Evolutionary conservation across 2,113 vertebrate species (phyloP), one percentile per base, ranked within the genome.

Genomic region (Setophaga petechia): DNA sequence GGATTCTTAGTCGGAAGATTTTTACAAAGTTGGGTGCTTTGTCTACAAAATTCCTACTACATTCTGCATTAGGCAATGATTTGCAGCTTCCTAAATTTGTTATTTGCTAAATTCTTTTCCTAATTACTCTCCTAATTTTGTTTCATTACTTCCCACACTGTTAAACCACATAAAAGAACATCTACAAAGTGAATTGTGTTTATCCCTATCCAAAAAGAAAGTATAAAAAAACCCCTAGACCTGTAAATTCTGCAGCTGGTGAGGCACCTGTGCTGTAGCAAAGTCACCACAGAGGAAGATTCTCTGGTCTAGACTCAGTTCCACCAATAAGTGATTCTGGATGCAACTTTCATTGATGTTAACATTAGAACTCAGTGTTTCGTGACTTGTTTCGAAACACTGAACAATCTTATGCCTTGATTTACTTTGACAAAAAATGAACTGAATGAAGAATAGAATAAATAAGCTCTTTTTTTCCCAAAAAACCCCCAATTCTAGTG

Each of bases 91-190:
- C 61, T 90, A 73, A 84, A 92, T 87, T 83, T 94, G 85, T 85
- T 94, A 83, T 62, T 93, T 94, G 54, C 74, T 90, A 78, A 15
- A 43, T 78, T 77, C 69, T 94, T 95, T 93, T 68, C 59, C 49
- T 78, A 91, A 95, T 95, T 93, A 54, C 28, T 73, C 12, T 47
- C 37, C 63, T 89, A 84, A 89, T 96, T 94, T 77, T 84, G 44
- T 84, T 91, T 86, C 47, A 35, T 85, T 87, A 54, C 62, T 93
- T 95, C 54, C 52, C 41, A 47, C 37, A 54, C 24, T 39, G 47
- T 81, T 81, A 69, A 88, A 51, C 67, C 37, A 51, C 52, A 51
- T 35, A 84, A 92, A 89, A 91, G 35, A 69, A 67, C 28, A 65
- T 31, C 51, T 81, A 83, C 28, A 9, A 62, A 92, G 59, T 78